These are phyloP conservation scores for Myiagra hebetior DNA, from an alignment of 2,113 vertebrate species.

Conservation along the genomic window DNA sequence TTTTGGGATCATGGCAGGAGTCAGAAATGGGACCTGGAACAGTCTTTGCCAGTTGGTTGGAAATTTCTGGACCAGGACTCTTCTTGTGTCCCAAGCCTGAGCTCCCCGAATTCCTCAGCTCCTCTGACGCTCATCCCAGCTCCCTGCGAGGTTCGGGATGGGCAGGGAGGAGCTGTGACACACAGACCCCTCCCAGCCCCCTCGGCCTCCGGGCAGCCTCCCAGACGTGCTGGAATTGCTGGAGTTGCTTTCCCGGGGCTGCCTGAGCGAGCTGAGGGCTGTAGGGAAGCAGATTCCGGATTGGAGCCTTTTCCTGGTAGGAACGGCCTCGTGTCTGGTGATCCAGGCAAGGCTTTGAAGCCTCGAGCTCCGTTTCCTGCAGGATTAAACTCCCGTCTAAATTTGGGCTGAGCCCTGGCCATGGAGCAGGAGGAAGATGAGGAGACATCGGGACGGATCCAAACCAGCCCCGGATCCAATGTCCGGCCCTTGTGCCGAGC, in stretches of 20 bases:
- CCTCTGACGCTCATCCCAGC: background rate
- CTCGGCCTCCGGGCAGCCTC: background rate
- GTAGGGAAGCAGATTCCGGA: background rate
- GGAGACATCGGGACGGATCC: background rate
- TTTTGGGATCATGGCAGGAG: background rate
- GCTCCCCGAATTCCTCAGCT: background rate
- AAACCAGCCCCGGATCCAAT: background rate
- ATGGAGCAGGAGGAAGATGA: background rate
- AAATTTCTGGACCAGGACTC: background rate
- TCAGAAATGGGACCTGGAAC: background rate
- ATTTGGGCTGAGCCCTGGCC: background rate
- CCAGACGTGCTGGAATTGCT: background rate
- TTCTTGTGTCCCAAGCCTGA: background rate
- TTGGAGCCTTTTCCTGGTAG: background rate
- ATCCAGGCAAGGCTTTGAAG: background rate
- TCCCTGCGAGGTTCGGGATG: background rate
- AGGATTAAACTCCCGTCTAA: background rate
- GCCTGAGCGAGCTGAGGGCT: background rate
- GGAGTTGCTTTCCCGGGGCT: background rate
- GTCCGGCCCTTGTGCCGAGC: background rate
- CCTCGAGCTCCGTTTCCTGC: background rate
- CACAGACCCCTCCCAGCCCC: background rate
- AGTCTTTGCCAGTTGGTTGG: background rate
- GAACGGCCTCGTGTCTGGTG: background rate
- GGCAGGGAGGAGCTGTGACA: background rate